Conservation (phyloP, 2,113 vertebrate genomes). For the Grammomys surdaster region DNA sequence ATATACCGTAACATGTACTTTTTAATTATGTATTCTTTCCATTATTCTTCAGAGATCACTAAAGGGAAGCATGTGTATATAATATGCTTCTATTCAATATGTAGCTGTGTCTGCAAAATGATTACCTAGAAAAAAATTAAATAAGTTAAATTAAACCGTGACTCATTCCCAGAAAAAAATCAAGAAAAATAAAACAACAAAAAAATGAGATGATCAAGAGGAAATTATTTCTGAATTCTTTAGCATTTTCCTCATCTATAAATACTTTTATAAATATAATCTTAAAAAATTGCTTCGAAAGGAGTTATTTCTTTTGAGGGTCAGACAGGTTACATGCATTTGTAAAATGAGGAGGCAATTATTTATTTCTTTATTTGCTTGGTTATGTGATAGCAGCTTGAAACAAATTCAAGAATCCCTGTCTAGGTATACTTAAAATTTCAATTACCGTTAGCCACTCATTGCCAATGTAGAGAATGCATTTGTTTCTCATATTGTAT, state of each 20-base stretch:
- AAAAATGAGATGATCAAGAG: constrained; percentile 3
- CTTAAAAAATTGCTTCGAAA: neutral
- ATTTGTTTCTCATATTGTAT: neutral
- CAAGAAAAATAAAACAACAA: constrained; percentile 9
- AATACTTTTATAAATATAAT: constrained; percentile 42
- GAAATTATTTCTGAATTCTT: constrained; percentile 54
- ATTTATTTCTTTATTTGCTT: constrained; percentile 21
- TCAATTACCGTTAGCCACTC: neutral
- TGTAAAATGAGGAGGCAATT: constrained; percentile 8
- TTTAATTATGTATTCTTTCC: constrained; percentile 34
- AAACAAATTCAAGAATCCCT: neutral
- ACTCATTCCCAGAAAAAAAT: constrained; percentile 39
- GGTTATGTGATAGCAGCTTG: neutral
- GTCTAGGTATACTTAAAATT: neutral
- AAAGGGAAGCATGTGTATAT: neutral
- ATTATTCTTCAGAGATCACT: neutral
- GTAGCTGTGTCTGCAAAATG: neutral
- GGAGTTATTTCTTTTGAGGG: neutral
- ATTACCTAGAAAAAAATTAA: constrained; percentile 29
- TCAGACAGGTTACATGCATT: neutral
- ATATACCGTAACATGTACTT: neutral
- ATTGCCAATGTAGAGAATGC: neutral
- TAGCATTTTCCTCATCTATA: neutral
- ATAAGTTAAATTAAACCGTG: constrained; percentile 27
- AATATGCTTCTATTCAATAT: constrained; percentile 20